These are phyloP conservation scores for Eclectus roratus DNA, from an alignment of 2,113 vertebrate genomes.

Conservation along the genomic window DNA sequence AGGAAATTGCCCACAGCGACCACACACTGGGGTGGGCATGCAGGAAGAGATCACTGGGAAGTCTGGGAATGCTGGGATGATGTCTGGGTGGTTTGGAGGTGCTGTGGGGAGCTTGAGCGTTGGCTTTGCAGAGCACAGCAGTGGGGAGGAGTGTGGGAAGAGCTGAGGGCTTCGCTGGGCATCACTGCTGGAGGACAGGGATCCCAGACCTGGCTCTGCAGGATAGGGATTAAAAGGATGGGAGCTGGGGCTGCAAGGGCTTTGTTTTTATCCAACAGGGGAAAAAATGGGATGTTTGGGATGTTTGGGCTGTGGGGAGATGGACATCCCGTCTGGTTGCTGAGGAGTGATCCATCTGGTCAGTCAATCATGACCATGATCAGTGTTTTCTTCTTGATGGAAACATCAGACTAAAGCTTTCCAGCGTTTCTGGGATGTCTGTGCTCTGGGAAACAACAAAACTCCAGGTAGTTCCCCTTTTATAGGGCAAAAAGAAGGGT, in stretches of 20 bases:
- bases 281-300: background rate
- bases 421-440: background rate
- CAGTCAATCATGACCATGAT: fast-evolving
- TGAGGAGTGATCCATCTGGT: background rate
- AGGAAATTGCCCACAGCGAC: background rate
- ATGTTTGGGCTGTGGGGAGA: background rate
- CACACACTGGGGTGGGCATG: fast-evolving
- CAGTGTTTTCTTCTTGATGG: background rate
- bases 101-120: fast-evolving
- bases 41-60: background rate
- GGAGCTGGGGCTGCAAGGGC: background rate
- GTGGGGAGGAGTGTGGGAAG: background rate
- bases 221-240: background rate
- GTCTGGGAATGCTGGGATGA: background rate
- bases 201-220: background rate
- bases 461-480: background rate
- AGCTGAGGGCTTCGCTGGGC: background rate
- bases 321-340: background rate
- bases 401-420: background rate
- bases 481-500: background rate
- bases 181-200: background rate
- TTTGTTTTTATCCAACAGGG: fast-evolving
- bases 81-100: background rate
- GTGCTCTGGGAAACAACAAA: background rate
- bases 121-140: fast-evolving